phyloP scores from a whole-genome alignment of 2,888 invertebrate species.

The Eristalinus aeneus region DNA sequence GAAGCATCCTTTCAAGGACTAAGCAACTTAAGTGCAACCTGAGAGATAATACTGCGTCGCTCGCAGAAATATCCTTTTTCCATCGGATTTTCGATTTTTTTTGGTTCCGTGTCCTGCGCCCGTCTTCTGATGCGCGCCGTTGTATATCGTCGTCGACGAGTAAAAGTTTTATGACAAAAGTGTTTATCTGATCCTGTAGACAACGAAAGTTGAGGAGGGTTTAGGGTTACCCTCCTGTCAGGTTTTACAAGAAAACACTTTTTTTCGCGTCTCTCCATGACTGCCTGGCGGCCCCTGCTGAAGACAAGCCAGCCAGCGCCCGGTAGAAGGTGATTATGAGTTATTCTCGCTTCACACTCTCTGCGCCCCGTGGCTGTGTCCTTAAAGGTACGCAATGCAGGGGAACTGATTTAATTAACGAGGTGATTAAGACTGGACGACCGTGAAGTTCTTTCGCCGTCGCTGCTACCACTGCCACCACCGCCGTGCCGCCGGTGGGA shows the following conservation, averaged over 20 bases:
- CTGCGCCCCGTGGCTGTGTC: constrained; percentile 23
- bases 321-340: constrained; percentile 66
- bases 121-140: not conserved
- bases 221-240: constrained; percentile 65
- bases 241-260: constrained; percentile 57
- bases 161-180: constrained; percentile 71
- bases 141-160: constrained; percentile 7
- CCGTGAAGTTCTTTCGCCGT: constrained; percentile 60
- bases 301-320: constrained; percentile 1
- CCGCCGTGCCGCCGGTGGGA: constrained; percentile 6
- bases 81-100: constrained; percentile 57
- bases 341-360: constrained; percentile 62
- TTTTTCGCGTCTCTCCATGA: constrained; percentile 20
- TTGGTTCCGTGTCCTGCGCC: constrained; percentile 3
- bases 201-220: constrained; percentile 66
- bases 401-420: constrained; percentile 70
- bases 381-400: constrained; percentile 69
- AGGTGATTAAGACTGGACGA: constrained; percentile 71
- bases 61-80: constrained; percentile 57
- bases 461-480: not conserved
- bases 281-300: not conserved
- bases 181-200: constrained; percentile 71
- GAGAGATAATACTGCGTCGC: constrained; percentile 68
- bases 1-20: constrained; percentile 41
- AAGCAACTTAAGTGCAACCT: constrained; percentile 71